Evolutionary conservation across 2,797 vertebrate species (phyloP).

Genomic region (Agapornis canus): DNA sequence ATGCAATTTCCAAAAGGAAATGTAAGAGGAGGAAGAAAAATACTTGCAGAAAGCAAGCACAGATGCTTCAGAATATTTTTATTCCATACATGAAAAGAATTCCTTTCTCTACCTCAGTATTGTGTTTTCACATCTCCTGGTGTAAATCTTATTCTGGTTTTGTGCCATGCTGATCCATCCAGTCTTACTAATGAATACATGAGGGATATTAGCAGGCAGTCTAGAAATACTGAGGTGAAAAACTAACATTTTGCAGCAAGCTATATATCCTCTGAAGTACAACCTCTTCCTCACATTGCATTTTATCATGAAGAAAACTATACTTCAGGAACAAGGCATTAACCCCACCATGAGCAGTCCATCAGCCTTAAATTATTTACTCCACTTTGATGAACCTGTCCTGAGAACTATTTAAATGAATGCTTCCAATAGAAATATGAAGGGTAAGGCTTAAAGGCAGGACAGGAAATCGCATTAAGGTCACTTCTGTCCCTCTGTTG

Average conservation of each 20-base stretch:
- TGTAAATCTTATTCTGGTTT: not conserved
- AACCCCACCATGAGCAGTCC: not conserved
- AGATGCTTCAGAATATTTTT: not conserved
- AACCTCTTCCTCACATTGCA: not conserved
- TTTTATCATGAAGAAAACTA: not conserved
- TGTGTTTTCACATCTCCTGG: slow-evolving; percentile 11
- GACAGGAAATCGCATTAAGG: not conserved
- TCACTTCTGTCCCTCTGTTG: not conserved
- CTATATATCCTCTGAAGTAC: not conserved
- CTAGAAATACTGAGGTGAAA: not conserved
- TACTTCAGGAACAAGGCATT: not conserved
- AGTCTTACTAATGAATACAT: slow-evolving; percentile 3
- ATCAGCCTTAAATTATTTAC: not conserved
- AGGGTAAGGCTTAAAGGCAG: not conserved
- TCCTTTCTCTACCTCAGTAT: not conserved
- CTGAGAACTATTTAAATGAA: not conserved
- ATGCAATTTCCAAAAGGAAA: not conserved
- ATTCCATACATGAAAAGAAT: not conserved
- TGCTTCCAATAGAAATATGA: not conserved
- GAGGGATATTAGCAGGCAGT: not conserved
- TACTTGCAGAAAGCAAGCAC: not conserved
- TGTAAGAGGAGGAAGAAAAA: not conserved
- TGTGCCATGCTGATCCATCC: not conserved
- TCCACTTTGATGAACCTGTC: not conserved
- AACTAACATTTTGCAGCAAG: not conserved